Evolutionary conservation across 2,797 vertebrate species (phyloP), one percentile per base, ranked within the genome.

Genomic region (Arvicola amphibius): DNA sequence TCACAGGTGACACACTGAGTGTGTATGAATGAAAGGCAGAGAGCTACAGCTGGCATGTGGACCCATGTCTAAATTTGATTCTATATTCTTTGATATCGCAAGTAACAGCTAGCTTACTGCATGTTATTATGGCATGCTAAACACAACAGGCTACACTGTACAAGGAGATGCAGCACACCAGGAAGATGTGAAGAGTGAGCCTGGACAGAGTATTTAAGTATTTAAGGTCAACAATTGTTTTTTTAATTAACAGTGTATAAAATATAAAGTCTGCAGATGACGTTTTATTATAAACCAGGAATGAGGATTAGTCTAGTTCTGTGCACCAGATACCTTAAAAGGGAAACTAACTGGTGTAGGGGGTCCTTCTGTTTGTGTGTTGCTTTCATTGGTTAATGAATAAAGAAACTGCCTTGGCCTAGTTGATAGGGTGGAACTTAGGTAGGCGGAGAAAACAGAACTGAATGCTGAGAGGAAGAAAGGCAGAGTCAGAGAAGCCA

Each of bases 271-370:
- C 51, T 71, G 90, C 11, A 95, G 6, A 91, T 74, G 27, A 92
- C 74, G 27, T 16, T 76, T 3, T 89, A 17, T 81, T 37, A 96
- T 46, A 88, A 95, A 94, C 23, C 43, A 90, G 91, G 19, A 95
- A 92, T 74, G 94, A 87, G 14, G 29, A 84, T 67, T 61, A 67
- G 74, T 84, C 59, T 77, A 90, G 3, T 71, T 92, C 27, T 94
- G 7, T 88, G 29, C 3, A 94, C 27, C 37, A 61, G 34, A 94
- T 84, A 56, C 65, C 88, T 61, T 59, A 74, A 94, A 71, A 74
- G 40, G 27, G 11, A 59, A 79, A 71, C 51, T 17, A 48, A 32
- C 56, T 59, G 56, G 21, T 59, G 21, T 59, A 59, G 56, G 56
- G 23, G 56, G 2, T 23, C 21, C 56, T 59, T 23, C 56, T 59